Evolutionary conservation across 1,140 invertebrate genomes (phyloP).

Genomic region (Drosophila malerkotliana): DNA sequence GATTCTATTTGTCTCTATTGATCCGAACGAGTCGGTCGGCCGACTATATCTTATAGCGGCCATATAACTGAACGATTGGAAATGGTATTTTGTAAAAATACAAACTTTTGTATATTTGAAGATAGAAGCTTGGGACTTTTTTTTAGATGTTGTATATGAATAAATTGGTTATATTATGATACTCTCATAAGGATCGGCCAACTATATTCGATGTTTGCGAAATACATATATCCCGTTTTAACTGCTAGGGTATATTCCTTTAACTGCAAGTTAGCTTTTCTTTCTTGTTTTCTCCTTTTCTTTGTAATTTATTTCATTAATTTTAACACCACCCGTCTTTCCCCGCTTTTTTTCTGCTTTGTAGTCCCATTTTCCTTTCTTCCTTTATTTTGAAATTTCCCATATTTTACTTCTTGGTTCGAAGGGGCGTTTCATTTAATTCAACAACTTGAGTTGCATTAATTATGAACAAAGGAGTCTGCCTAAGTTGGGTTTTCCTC

Average conservation of each 20-base stretch:
- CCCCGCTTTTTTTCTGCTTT: slow-evolving; percentile 5
- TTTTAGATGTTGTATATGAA: too few species aligned
- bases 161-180: too few species aligned
- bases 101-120: too few species aligned
- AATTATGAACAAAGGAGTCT: slow-evolving; percentile 23
- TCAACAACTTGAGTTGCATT: slow-evolving; percentile 33
- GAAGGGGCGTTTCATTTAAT: slow-evolving; percentile 22
- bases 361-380: background rate
- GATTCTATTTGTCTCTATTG: too few species aligned
- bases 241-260: background rate
- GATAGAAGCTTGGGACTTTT: too few species aligned
- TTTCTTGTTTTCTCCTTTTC: slow-evolving; percentile 12
- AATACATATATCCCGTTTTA: background rate
- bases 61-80: too few species aligned
- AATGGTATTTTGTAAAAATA: too few species aligned
- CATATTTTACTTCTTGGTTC: slow-evolving; percentile 18
- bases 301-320: slow-evolving; percentile 64
- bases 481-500: slow-evolving; percentile 17
- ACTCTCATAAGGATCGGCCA: too few species aligned
- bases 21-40: too few species aligned
- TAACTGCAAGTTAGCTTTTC: background rate
- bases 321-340: slow-evolving; percentile 29
- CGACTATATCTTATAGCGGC: too few species aligned
- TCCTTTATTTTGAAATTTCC: slow-evolving; percentile 17
- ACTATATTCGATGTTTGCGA: too few species aligned